Evolutionary conservation across 35 echinoderm and acorn worm species (phyloP), one percentile per base, ranked within the genome.

Genomic region (Ophiothrix spiculata): DNA sequence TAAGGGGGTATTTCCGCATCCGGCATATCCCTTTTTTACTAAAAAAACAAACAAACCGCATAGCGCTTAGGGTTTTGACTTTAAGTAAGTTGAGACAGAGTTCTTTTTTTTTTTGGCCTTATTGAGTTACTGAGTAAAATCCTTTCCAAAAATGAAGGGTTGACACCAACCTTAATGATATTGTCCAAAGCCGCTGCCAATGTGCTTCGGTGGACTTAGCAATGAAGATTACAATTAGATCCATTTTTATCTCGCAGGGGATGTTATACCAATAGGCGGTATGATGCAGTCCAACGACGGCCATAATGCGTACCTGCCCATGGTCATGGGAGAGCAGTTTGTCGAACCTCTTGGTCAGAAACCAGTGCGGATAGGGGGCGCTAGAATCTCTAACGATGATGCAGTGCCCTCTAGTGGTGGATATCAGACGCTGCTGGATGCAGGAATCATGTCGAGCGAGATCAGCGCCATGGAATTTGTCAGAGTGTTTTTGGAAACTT

Each of bases 181-280:
- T 74, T 74, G n/a, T 0, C 16, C 56, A 63, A 63, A 63, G 15
- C 56, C 0, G 56, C 15, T n/a, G 15, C 15, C 15, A 63, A n/a
- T 63, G 56, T 15, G 56, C 56, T 63, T n/a, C 56, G 0, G 15
- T n/a, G n/a, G n/a, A n/a, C 10, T 0, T 31, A 32, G 31, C 12
- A 76, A 15, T 31, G 12, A 76, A 86, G 1, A 1, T 25, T 14
- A 36, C 19, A 31, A 37, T n/a, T 39, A 36, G 1, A 16, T 16
- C 73, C 35, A 74, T 73, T 29, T 39, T 41, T 23, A n/a, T 41
- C 31, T 63, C 54, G 10, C 64, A 97, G 94, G 95, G 83, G 95
- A 98, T 85, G 92, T 91, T 39, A 89, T 98, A 60, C 95, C 95
- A 11, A 40, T 98, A 0, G 95, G 95, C 78, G 95, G 95, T 25